Conservation (phyloP, 23 tunicate genomes). For the Diplosoma virens region DNA sequence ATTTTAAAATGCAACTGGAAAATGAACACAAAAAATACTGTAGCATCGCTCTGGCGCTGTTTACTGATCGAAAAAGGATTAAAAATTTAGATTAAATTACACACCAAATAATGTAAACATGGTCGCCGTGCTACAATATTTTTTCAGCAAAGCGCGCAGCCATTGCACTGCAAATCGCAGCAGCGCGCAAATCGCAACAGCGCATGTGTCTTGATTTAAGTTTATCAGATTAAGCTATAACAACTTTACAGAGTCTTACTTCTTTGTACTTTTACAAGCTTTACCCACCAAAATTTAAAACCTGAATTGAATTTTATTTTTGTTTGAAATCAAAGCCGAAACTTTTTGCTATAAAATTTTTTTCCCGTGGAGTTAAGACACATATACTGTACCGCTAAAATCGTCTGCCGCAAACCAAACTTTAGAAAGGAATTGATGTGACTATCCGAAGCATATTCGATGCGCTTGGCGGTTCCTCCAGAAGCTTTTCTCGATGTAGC, state of each 20-base stretch:
- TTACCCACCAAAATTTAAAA: background rate
- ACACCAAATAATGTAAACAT: background rate
- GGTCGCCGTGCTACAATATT: constrained; percentile 3
- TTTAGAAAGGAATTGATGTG: constrained; percentile 2
- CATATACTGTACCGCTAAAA: constrained; percentile 45
- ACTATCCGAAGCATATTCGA: constrained; percentile 2
- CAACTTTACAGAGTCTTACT: background rate
- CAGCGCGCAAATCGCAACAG: constrained; percentile 36
- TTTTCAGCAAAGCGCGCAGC: constrained; percentile 14
- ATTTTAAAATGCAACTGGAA: background rate
- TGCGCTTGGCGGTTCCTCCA: background rate
- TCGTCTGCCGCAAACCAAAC: background rate
- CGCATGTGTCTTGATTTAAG: constrained; percentile 41
- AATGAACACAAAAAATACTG: background rate
- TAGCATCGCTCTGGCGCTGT: background rate
- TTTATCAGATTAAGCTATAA: too few relatives aligned
- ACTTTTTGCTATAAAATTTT: background rate
- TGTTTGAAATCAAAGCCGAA: background rate
- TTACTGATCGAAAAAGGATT: background rate
- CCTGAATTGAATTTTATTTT: background rate
- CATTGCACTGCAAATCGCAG: constrained; percentile 34
- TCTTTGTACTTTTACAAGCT: background rate
- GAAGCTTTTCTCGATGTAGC: constrained; percentile 6
- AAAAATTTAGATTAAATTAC: background rate
- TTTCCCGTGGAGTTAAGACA: constrained; percentile 29